Conservation (phyloP, 2,113 vertebrate species). For the Eulemur macaco region DNA sequence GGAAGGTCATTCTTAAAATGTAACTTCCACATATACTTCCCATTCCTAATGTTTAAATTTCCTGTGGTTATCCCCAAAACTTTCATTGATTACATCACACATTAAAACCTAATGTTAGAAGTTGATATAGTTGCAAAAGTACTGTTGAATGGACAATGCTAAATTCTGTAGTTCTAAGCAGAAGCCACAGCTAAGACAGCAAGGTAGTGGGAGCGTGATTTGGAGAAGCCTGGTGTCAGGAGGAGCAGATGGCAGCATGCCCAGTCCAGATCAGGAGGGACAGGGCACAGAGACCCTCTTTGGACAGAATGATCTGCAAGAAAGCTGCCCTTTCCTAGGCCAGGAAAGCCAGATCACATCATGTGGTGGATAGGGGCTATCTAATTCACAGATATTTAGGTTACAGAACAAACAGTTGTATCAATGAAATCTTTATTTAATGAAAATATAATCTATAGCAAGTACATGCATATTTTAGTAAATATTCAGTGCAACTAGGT, state of each 20-base stretch:
- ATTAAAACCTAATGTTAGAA: not conserved
- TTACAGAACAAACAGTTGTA: not conserved
- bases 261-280: not conserved
- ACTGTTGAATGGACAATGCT: not conserved
- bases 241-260: not conserved
- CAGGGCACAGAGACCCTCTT: no score
- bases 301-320: not conserved
- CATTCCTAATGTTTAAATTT: not conserved
- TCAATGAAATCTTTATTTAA: not conserved
- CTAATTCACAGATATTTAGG: not conserved
- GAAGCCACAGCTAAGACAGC: not conserved
- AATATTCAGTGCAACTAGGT: not conserved
- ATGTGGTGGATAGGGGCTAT: not conserved
- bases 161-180: not conserved
- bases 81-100: not conserved
- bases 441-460: not conserved
- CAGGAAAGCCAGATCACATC: not conserved
- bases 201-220: not conserved
- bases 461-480: not conserved
- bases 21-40: not conserved
- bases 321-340: not conserved
- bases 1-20: not conserved
- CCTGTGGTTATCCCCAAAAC: not conserved
- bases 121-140: not conserved
- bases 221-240: no score